These are phyloP conservation scores for Plagodis dolabraria DNA, from an alignment of 2,888 invertebrate species.

Conservation along the genomic window DNA sequence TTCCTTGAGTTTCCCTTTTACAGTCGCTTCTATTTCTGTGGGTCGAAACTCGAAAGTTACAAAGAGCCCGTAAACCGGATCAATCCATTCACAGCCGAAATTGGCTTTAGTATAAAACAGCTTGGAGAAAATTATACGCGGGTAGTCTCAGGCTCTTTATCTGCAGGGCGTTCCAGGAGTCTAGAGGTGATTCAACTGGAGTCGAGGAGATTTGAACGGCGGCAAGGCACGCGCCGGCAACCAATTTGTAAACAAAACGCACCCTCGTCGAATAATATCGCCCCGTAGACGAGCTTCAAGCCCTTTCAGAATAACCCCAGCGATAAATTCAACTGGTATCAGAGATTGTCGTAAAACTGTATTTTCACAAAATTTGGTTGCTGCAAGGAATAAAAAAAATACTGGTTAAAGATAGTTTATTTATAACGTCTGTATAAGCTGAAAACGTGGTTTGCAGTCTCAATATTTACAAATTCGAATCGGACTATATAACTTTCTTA, in stretches of 20 bases:
- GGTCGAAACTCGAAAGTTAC: slow-evolving; percentile 32
- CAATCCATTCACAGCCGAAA: slow-evolving; percentile 65
- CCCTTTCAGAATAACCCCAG: slow-evolving; percentile 61
- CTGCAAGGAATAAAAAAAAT: slow-evolving; percentile 29
- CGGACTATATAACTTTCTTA: no score
- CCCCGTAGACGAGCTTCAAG: slow-evolving; percentile 57
- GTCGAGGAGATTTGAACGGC: slow-evolving; percentile 55
- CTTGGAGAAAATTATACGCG: slow-evolving; percentile 69
- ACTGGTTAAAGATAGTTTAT: not conserved
- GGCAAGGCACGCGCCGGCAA: slow-evolving; percentile 66
- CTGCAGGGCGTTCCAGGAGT: slow-evolving; percentile 39
- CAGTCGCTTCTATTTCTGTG: slow-evolving; percentile 30
- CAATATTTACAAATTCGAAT: no score
- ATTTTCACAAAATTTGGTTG: slow-evolving; percentile 40
- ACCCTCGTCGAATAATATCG: slow-evolving; percentile 72
- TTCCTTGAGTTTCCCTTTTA: slow-evolving; percentile 33
- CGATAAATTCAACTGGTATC: slow-evolving; percentile 70
- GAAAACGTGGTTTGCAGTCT: not conserved
- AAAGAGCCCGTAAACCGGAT: slow-evolving; percentile 58
- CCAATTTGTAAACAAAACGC: slow-evolving; percentile 82
- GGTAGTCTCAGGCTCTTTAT: slow-evolving; percentile 64
- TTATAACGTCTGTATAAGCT: no score
- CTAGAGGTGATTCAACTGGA: slow-evolving; percentile 45
- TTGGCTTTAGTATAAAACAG: slow-evolving; percentile 68
- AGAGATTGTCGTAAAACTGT: slow-evolving; percentile 63